Evolutionary conservation across 2,888 invertebrate genomes (phyloP).

Genomic region (Philonicus albiceps): DNA sequence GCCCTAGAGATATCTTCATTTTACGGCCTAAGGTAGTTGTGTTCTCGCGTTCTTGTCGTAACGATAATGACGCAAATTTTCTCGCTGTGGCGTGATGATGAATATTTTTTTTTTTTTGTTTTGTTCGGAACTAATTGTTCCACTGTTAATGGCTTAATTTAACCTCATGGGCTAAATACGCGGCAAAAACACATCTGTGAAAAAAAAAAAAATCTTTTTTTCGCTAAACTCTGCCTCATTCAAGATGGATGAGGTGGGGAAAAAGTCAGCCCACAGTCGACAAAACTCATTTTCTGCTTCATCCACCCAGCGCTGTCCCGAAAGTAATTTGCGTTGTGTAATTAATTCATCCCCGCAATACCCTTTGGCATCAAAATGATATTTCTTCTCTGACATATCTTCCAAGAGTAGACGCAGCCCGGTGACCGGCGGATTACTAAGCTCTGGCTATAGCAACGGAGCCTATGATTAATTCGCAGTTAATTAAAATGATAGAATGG

Average conservation of each 20-base stretch:
- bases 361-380: background rate
- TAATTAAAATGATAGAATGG: conserved; percentile 25
- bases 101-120: background rate
- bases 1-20: background rate
- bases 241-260: background rate
- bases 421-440: background rate
- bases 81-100: background rate
- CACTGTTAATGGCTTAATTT: background rate
- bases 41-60: background rate
- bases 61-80: background rate
- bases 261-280: background rate
- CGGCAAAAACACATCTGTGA: background rate
- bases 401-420: background rate
- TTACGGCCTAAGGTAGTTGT: background rate
- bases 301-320: background rate
- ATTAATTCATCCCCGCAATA: conserved; percentile 9
- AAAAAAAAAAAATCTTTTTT: background rate
- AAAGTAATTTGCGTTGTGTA: conserved; percentile 13
- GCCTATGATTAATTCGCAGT: conserved; percentile 25
- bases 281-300: conserved; percentile 14
- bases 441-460: background rate
- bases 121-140: background rate
- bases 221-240: background rate
- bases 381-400: background rate
- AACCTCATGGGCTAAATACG: background rate